phyloP scores from a whole-genome alignment of 2,888 invertebrate species.

The Platycheirus albimanus region DNA sequence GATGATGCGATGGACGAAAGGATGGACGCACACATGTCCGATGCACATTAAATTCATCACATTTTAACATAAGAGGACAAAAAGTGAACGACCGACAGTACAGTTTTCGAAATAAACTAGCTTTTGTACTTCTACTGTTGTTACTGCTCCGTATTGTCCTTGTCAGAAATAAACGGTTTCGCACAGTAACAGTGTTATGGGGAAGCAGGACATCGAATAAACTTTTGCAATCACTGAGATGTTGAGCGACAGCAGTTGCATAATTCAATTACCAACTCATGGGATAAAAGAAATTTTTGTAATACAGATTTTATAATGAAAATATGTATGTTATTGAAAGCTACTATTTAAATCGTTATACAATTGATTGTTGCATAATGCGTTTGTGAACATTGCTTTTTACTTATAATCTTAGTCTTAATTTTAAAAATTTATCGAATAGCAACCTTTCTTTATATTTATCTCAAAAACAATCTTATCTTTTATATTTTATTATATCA shows the following conservation, averaged over 20 bases:
- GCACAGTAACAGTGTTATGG: not conserved
- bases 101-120: slow-evolving; percentile 54
- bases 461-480: too few species aligned
- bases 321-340: too few species aligned
- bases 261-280: slow-evolving; percentile 39
- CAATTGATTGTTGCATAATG: too few species aligned
- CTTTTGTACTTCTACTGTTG: slow-evolving; percentile 5
- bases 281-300: slow-evolving; percentile 38
- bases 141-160: slow-evolving; percentile 5
- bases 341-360: too few species aligned
- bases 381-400: too few species aligned
- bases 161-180: slow-evolving; percentile 1
- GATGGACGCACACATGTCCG: slow-evolving; percentile 18
- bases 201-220: slow-evolving; percentile 31
- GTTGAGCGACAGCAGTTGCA: slow-evolving; percentile 34
- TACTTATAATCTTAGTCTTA: too few species aligned
- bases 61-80: slow-evolving; percentile 38
- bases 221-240: slow-evolving; percentile 58
- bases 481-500: too few species aligned
- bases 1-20: not conserved
- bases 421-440: too few species aligned
- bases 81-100: slow-evolving; percentile 33
- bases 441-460: too few species aligned
- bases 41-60: slow-evolving; percentile 44
- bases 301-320: too few species aligned